Evolutionary conservation across 2,888 invertebrate species (phyloP), one percentile per base, ranked within the genome.

Genomic region (Electrophaes corylata): DNA sequence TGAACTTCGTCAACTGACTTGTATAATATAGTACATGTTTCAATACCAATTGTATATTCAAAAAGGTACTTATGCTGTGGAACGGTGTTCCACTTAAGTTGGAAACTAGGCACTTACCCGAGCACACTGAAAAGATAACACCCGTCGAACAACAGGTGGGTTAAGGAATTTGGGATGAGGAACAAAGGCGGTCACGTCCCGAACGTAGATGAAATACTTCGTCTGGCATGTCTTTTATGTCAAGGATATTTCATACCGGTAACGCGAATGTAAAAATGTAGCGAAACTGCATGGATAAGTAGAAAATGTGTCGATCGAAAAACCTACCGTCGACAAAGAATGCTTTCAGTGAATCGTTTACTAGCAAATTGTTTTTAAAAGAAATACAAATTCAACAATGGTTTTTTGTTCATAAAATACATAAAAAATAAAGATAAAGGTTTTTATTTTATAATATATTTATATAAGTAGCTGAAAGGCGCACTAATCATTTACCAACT

Each of bases 121-220:
- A 46, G 59, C 50, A 51, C 57, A 52, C 59, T 47, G 46, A 19
- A 57, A 52, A 46, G 59, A 59, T 59, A 59, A 55, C 54, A 59
- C 51, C 54, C 45, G 35, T 10, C 43, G 14, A 47, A 58, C 64
- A 64, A 64, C 60, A 64, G 60, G 64, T 64, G 60, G 57, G 56
- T 39, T 8, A 53, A 64, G 52, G 60, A 55, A 48, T 54, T 57
- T 44, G 47, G 20, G 23, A 54, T 40, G 49, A 11, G 19, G 43
- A 48, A 63, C 57, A 60, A 64, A 56, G 52, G 44, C 57, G 57
- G 48, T 44, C 61, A 51, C 49, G 53, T 51, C 18, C 18, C 43
- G 37, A 23, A 55, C 51, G 45, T 45, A 40, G 48, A 49, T 39
- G 16, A 44, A 57, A 51, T 35, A 40, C 47, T 48, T 33, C 39